Evolutionary conservation across 2,888 invertebrate species (phyloP).

Genomic region (Epinotia ramella): DNA sequence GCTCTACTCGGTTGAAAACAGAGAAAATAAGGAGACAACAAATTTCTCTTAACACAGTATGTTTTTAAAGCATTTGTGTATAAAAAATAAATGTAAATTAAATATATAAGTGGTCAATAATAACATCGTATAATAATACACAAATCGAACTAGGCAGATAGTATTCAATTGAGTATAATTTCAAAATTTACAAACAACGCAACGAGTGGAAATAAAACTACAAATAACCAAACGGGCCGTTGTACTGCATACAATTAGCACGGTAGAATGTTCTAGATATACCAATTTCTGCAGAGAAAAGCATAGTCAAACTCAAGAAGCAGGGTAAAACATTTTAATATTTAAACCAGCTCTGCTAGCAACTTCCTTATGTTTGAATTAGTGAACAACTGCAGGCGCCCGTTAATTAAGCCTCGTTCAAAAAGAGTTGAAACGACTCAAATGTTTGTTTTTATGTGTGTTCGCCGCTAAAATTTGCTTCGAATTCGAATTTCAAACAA

Average conservation of each 20-base stretch:
- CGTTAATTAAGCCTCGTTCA: slow-evolving; percentile 43
- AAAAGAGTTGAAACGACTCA: slow-evolving; percentile 36
- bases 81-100: too few relatives aligned
- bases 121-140: too few relatives aligned
- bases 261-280: not conserved
- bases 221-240: not conserved
- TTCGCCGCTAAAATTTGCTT: slow-evolving; percentile 35
- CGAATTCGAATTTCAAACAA: slow-evolving; percentile 37
- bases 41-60: too few relatives aligned
- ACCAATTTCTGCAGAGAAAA: slow-evolving; percentile 4
- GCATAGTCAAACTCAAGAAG: slow-evolving; percentile 12
- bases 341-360: slow-evolving; percentile 39
- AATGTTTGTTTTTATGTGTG: slow-evolving; percentile 44
- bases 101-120: too few relatives aligned
- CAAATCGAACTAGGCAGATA: too few relatives aligned
- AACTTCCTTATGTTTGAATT: slow-evolving; percentile 43
- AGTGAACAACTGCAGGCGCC: slow-evolving; percentile 44
- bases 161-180: too few relatives aligned
- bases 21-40: too few relatives aligned
- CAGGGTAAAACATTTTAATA: slow-evolving; percentile 39
- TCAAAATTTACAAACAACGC: not conserved
- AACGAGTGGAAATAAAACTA: not conserved
- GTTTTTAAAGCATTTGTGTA: too few relatives aligned
- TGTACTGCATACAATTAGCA: not conserved
- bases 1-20: too few relatives aligned